Evolutionary conservation across 2,888 invertebrate species (phyloP).

Genomic region (Elmis aenea): DNA sequence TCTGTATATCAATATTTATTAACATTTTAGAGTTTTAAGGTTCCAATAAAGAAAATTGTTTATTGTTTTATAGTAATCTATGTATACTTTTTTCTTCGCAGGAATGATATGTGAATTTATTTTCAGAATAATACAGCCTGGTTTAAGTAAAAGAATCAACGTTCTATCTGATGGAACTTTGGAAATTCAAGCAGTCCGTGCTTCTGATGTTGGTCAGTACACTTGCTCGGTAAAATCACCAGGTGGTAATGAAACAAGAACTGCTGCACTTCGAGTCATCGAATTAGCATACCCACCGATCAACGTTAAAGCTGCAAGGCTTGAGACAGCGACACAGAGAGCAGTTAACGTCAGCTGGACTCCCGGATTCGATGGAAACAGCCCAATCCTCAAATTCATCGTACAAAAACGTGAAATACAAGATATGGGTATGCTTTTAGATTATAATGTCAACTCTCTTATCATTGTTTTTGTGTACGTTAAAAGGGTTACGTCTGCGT

Average conservation of each 20-base stretch:
- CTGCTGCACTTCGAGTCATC: constrained; percentile 80
- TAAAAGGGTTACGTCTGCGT: constrained; percentile 1
- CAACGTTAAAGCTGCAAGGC: constrained; percentile 70
- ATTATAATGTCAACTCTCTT: constrained; percentile 14
- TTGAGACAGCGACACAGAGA: constrained; percentile 61
- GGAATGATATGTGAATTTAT: no score
- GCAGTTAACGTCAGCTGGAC: constrained; percentile 93
- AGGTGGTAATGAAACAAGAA: constrained; percentile 89
- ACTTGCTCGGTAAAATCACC: constrained; percentile 84
- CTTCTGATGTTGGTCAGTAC: constrained; percentile 91
- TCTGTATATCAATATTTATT: no score
- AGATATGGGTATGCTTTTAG: constrained; percentile 63
- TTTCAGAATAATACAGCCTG: constrained; percentile 54
- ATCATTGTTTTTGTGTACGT: constrained; percentile 38
- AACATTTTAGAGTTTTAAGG: no score
- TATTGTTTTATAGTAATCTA: no score
- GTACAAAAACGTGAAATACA: constrained; percentile 88
- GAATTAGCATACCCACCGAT: constrained; percentile 93
- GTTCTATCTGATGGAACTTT: constrained; percentile 78
- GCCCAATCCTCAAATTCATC: constrained; percentile 87
- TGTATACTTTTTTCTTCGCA: no score
- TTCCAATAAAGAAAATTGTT: neutral
- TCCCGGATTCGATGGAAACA: constrained; percentile 96
- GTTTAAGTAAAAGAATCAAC: constrained; percentile 64
- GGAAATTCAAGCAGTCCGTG: constrained; percentile 82